phyloP scores from a whole-genome alignment of 2,113 vertebrate genomes.

The Mesoclemmys tuberculata region DNA sequence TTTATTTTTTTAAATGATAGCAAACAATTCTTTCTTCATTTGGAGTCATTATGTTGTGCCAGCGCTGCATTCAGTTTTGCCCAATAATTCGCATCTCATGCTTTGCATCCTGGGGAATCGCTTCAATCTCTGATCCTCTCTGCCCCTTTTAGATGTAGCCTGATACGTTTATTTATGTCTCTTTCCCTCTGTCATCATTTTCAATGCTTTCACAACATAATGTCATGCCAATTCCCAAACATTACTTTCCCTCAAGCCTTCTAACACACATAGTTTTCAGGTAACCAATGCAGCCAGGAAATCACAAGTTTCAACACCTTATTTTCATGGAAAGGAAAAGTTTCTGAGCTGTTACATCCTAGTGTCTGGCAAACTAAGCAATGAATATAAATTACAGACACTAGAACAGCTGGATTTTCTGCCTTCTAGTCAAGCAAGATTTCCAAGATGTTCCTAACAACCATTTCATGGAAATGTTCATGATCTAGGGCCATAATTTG shows the following conservation, averaged over 20 bases:
- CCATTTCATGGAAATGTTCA: neutral
- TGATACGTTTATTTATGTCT: neutral
- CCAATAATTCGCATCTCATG: neutral
- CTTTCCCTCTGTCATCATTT: neutral
- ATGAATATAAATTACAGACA: neutral
- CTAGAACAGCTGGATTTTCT: neutral
- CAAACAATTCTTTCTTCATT: neutral
- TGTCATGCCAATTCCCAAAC: neutral
- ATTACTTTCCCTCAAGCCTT: neutral
- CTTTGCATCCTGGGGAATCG: neutral
- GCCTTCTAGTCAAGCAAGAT: neutral
- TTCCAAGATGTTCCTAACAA: neutral
- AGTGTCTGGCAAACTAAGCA: neutral
- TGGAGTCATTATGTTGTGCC: neutral
- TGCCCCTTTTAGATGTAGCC: neutral
- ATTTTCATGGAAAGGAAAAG: neutral
- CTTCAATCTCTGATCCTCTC: neutral
- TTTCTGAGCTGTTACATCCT: slow-evolving; percentile 4
- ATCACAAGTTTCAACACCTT: neutral
- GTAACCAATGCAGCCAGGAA: neutral
- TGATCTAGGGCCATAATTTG: neutral
- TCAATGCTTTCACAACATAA: neutral
- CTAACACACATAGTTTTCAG: neutral
- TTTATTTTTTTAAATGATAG: neutral
- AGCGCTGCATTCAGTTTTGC: neutral